Percentiles rank a stretch among this genome's conserved stretches.
These are phyloP conservation scores for Stictocephala bisonia DNA, from an alignment of 2,888 invertebrate species.

Conservation along the genomic window DNA sequence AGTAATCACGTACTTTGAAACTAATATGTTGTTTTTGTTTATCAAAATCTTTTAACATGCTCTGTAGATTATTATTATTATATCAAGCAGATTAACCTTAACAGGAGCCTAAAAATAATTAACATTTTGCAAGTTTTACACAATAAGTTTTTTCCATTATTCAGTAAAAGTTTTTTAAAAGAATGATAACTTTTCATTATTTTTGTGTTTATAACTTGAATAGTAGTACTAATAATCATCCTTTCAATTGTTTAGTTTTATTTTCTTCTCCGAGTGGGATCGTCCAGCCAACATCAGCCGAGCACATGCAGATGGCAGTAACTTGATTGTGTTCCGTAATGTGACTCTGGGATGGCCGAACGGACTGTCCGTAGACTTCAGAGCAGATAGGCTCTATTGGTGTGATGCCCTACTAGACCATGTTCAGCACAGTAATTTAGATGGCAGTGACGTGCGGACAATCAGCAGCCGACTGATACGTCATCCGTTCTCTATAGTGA, in stretches of 20 bases:
- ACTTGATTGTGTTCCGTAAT: constrained; percentile 87
- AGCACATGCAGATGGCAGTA: constrained; percentile 90
- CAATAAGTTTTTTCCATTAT: too few relatives aligned
- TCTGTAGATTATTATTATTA: too few relatives aligned
- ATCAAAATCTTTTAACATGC: too few relatives aligned
- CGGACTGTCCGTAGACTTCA: constrained; percentile 93
- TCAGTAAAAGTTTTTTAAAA: too few relatives aligned
- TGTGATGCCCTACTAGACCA: constrained; percentile 96
- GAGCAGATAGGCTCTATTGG: constrained; percentile 92
- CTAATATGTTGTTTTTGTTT: too few relatives aligned
- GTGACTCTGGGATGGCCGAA: constrained; percentile 98
- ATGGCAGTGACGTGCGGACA: constrained; percentile 91
- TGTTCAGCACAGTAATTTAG: constrained; percentile 92
- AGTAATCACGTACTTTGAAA: too few relatives aligned
- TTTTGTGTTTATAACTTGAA: too few relatives aligned
- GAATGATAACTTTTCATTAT: too few relatives aligned
- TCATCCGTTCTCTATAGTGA: constrained; percentile 93
- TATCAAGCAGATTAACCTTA: too few relatives aligned
- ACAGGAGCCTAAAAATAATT: too few relatives aligned
- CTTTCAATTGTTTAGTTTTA: constrained; percentile 66
- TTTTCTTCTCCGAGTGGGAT: constrained; percentile 97
- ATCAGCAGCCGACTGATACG: constrained; percentile 87
- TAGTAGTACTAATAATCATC: background rate
- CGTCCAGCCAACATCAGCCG: constrained; percentile 96
- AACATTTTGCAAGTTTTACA: too few relatives aligned